Evolutionary conservation across 2,113 vertebrate genomes (phyloP).

Genomic region (Trogon melanurus): DNA sequence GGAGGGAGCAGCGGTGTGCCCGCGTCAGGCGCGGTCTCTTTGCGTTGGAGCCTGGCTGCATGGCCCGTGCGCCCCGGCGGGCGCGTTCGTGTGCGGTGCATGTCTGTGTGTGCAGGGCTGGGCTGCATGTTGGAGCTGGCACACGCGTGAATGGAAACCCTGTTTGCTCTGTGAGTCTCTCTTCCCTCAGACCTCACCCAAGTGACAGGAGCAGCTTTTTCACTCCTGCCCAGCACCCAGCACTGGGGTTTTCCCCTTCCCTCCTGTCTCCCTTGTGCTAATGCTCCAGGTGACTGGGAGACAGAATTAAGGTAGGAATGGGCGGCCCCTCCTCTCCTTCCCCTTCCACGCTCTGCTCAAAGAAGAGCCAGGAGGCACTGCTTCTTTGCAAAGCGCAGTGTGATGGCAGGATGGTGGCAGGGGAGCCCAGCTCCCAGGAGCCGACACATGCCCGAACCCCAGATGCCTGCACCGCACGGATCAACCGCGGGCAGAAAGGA

Average conservation of each 20-base stretch:
- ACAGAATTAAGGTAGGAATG: not conserved
- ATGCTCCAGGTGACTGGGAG: not conserved
- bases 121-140: conserved; percentile 25
- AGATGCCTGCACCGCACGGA: not conserved
- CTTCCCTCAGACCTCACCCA: not conserved
- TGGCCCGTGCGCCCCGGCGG: not conserved
- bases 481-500: not conserved
- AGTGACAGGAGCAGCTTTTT: not conserved
- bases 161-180: not conserved
- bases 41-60: not conserved
- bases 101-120: not conserved
- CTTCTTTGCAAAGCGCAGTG: not conserved
- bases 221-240: not conserved
- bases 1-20: not conserved
- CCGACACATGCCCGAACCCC: not conserved
- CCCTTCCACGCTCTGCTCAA: accelerated
- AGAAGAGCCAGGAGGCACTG: not conserved
- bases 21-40: accelerated
- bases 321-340: not conserved
- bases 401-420: not conserved
- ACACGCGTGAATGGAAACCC: not conserved
- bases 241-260: not conserved
- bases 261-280: not conserved
- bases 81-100: not conserved
- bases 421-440: not conserved